Conservation (phyloP, 1,140 invertebrate genomes). For the Trinorchestia longiramus region DNA sequence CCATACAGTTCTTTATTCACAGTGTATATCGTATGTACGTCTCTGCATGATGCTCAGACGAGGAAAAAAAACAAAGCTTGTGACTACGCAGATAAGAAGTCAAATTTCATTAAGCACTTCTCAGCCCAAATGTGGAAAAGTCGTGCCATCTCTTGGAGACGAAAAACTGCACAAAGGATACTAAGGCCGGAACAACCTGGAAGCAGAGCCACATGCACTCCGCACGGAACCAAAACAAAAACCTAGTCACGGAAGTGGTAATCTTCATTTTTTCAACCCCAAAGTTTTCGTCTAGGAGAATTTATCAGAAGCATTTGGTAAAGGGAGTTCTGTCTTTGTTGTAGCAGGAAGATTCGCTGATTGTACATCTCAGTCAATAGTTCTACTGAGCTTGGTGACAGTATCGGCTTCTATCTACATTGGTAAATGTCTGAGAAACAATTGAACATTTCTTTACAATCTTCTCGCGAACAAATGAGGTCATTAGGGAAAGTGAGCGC, state of each 20-base stretch:
- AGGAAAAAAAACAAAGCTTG: neutral
- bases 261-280: neutral
- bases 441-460: too few relatives aligned
- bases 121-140: neutral
- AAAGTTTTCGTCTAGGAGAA: neutral
- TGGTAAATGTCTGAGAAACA: too few relatives aligned
- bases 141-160: neutral
- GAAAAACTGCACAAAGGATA: neutral
- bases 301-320: neutral
- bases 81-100: neutral
- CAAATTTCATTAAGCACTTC: neutral
- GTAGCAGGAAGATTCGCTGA: too few relatives aligned
- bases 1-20: neutral
- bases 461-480: too few relatives aligned
- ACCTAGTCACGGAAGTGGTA: neutral
- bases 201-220: neutral
- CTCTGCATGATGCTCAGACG: neutral
- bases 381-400: too few relatives aligned
- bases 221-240: neutral
- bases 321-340: neutral
- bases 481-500: too few relatives aligned
- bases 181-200: too few relatives aligned
- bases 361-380: too few relatives aligned
- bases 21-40: neutral
- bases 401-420: too few relatives aligned